Conservation (phyloP, 2,113 vertebrate genomes). For the Vimba vimba region DNA sequence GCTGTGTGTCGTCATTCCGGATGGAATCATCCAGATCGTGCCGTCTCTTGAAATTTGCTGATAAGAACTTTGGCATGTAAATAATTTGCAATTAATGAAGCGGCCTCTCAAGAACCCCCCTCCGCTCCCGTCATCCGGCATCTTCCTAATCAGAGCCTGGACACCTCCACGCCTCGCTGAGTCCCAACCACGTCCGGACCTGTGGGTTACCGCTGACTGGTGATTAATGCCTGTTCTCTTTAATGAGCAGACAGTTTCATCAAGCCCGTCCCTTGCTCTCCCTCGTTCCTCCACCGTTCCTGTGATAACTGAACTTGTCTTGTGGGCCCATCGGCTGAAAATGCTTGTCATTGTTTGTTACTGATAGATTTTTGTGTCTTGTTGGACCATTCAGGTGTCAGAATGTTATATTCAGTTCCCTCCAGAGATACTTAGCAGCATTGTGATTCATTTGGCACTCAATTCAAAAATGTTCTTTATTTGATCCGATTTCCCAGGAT, state of each 20-base stretch:
- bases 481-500: slow-evolving; percentile 50
- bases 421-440: slow-evolving; percentile 16
- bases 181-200: slow-evolving; percentile 26
- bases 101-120: neutral
- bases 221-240: slow-evolving; percentile 63
- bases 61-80: slow-evolving; percentile 43
- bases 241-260: slow-evolving; percentile 65
- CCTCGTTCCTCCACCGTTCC: slow-evolving; percentile 29
- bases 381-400: slow-evolving; percentile 41
- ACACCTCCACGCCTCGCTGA: slow-evolving; percentile 40
- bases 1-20: neutral
- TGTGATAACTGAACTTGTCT: slow-evolving; percentile 39
- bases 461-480: slow-evolving; percentile 36
- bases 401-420: slow-evolving; percentile 4
- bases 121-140: slow-evolving; percentile 7
- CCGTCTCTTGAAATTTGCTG: slow-evolving; percentile 42
- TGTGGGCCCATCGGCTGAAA: slow-evolving; percentile 29
- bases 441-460: slow-evolving; percentile 38
- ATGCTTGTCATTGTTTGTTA: slow-evolving; percentile 50
- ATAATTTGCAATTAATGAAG: slow-evolving; percentile 53
- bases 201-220: slow-evolving; percentile 28
- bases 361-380: slow-evolving; percentile 40
- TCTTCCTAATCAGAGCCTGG: slow-evolving; percentile 46
- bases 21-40: slow-evolving; percentile 17
- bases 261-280: slow-evolving; percentile 35